Evolutionary conservation across 2,888 invertebrate genomes (phyloP), one percentile per base, ranked within the genome.

Genomic region (Spodoptera picta): DNA sequence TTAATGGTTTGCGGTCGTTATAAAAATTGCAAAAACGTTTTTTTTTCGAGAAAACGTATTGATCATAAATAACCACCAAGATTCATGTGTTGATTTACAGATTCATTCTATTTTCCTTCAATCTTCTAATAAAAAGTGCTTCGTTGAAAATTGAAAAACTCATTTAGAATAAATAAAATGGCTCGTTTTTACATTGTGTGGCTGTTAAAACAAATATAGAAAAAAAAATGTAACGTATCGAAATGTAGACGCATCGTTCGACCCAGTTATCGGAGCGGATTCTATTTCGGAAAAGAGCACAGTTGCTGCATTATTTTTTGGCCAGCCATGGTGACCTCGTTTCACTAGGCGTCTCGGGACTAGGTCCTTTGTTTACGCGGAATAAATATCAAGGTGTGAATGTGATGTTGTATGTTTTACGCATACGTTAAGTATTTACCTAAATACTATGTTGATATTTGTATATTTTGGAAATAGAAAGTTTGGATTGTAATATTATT

Each of bases 261-360:
- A 90, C 93, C 94, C 84, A 93, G 77, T 88, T 93, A 88, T 90
- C 82, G 85, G 69, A 81, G 77, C 78, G 75, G 83, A 74, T 85
- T 92, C 91, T 93, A 93, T 93, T 94, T 93, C 84, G 76, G 90
- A 90, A 89, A 89, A 85, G 89, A 91, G 89, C 85, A 83, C 88
- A 82, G 81, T 86, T 83, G 90, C 90, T 93, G 93, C 93, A 94
- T 91, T 90, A 90, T 89, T 89, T 91, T 92, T 88, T 89, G 84
- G 87, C 86, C 83, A 87, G 89, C 87, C 83, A 86, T 84, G 73
- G 77, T 91, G 91, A 92, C 93, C 93, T 77, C 83, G 83, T 86
- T 93, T 83, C 81, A 53, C 27, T 70, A 58, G 57, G 65, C 66
- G 69, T 49, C 45, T 52, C 50, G 70, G 59, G 65, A 70, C 68